Base-by-base conservation (phyloP, 2,888 invertebrate species). In the Pedicia rivosa region DNA sequence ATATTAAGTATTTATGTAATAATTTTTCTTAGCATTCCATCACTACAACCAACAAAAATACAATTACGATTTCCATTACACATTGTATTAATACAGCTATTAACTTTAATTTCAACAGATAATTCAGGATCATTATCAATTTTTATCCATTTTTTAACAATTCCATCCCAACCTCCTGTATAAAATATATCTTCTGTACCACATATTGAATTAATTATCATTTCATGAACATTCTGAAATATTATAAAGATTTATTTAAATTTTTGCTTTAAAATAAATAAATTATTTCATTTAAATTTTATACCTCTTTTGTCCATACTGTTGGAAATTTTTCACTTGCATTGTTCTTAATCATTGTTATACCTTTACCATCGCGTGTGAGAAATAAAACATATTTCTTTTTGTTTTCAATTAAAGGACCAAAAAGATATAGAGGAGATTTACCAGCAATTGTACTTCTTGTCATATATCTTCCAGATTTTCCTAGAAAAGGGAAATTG, bases 91-190 rank as follows among this genome's bases (percentile, higher is more conserved):
- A 62, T 50, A 42, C 55, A 57, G 26, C 48, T 52, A 4, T 53
- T 55, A 6, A 55, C 48, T 13, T 51, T 47, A 3, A 56, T 53
- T 45, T 56, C 55, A 22, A 55, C 60, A 25, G 52, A 40, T 0
- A 49, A 37, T 27, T 42, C 46, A 1, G 57, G 55, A 20, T 47
- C 44, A 12, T 48, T 48, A 3, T 47, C 52, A 17, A 58, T 43
- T 19, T 52, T 45, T 4, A 48, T 47, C 58, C 56, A 60, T n/a
- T 52, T 55, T 42, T 61, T 61, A 1, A 62, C 53, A 36, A 51
- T 56, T 9, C 52, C 57, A 42, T 62, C 62, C 38, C 55, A 62
- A 27, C 61, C 62, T 15, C 54, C 60, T 8, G 57, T 53, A 43
- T 54, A 61, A 17, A 61, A 31, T 25, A 37, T 31, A 13, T 46